A percentile compares a stretch with the other conserved stretches of the same genome.
These are phyloP conservation scores for Anticlea derivata DNA, from an alignment of 2,888 invertebrate genomes.

Conservation along the genomic window DNA sequence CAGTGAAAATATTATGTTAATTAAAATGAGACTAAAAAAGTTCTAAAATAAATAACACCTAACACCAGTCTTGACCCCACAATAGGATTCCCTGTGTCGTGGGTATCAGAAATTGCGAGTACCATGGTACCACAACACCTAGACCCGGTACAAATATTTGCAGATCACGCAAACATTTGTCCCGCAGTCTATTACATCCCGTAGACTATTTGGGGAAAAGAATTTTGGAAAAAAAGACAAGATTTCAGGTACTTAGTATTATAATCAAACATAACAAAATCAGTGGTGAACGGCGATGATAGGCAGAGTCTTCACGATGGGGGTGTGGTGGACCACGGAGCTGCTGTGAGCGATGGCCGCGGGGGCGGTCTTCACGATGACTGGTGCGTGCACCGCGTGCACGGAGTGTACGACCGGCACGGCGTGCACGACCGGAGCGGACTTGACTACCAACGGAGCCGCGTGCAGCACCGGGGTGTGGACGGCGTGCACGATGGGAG, in stretches of 20 bases:
- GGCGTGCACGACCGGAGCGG: conserved; percentile 58
- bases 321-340: conserved; percentile 67
- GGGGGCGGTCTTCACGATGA: conserved; percentile 70
- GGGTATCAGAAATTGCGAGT: too few species aligned
- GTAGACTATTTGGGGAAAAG: too few species aligned
- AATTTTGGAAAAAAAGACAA: conserved; percentile 1
- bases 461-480: conserved; percentile 47
- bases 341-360: conserved; percentile 66
- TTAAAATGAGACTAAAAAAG: too few species aligned
- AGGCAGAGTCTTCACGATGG: conserved; percentile 63
- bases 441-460: conserved; percentile 34
- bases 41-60: too few species aligned
- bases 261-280: conserved; percentile 41
- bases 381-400: conserved; percentile 55
- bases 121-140: too few species aligned
- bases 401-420: conserved; percentile 55
- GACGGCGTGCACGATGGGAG: conserved; percentile 55
- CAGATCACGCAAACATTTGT: too few species aligned
- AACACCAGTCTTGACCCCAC: too few species aligned
- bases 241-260: conserved; percentile 33
- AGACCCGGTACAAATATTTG: too few species aligned
- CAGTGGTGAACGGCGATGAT: conserved; percentile 66
- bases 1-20: too few species aligned
- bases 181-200: too few species aligned
- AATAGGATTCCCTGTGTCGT: too few species aligned